Evolutionary conservation across 2,113 vertebrate species (phyloP).

Genomic region (Caranx melampygus): DNA sequence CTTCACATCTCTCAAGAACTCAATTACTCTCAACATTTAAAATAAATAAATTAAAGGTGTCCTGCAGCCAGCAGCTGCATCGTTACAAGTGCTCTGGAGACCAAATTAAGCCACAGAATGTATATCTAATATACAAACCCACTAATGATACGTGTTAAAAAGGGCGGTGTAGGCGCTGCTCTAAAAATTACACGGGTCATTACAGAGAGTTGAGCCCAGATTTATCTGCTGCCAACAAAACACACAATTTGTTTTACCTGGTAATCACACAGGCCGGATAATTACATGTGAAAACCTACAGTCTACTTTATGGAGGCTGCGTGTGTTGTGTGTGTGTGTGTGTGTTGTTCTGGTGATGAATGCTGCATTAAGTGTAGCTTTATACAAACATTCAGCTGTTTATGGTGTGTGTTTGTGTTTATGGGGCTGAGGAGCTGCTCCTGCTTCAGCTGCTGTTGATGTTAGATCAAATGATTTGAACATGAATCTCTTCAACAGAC

Average conservation of each 20-base stretch:
- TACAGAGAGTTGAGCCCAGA: conserved; percentile 82
- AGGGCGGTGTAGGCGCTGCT: conserved; percentile 80
- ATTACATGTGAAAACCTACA: conserved; percentile 76
- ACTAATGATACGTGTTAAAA: conserved; percentile 84
- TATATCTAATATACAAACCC: conserved; percentile 84
- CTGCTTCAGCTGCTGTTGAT: too few relatives aligned
- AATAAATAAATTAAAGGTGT: conserved; percentile 84
- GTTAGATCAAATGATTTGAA: too few relatives aligned
- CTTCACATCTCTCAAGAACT: conserved; percentile 78
- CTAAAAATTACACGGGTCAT: conserved; percentile 85
- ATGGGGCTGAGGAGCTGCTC: not conserved
- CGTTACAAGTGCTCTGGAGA: conserved; percentile 82
- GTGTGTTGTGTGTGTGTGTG: conserved; percentile 12
- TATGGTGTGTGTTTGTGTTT: not conserved
- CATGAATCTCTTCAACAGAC: too few relatives aligned
- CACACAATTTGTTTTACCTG: conserved; percentile 81
- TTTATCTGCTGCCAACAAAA: conserved; percentile 84
- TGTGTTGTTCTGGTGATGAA: conserved; percentile 20
- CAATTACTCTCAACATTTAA: conserved; percentile 83
- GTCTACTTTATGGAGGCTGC: conserved; percentile 11
- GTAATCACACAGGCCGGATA: conserved; percentile 77
- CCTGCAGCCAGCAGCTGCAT: conserved; percentile 81
- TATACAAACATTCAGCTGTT: conserved; percentile 22
- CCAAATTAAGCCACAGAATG: conserved; percentile 83
- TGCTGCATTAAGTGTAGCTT: conserved; percentile 1